Evolutionary conservation across 2,888 invertebrate species (phyloP).

Genomic region (Pasiphila rectangulata): DNA sequence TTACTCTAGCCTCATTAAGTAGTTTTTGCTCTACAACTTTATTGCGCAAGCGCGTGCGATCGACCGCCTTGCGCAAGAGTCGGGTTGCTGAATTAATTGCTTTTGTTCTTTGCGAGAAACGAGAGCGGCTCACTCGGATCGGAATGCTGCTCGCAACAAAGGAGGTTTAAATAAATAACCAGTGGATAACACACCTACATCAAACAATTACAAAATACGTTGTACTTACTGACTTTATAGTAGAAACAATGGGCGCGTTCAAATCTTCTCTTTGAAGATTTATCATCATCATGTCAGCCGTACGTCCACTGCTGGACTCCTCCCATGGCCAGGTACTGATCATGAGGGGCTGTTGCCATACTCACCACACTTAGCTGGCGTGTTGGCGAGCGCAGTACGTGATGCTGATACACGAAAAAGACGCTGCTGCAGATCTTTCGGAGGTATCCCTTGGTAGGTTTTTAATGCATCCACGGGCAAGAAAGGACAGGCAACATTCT

Average conservation of each 20-base stretch:
- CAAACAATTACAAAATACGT: background rate
- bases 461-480: too few relatives aligned
- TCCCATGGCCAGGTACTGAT: too few relatives aligned
- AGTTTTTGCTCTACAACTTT: slow-evolving; percentile 4
- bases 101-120: slow-evolving; percentile 21
- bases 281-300: too few relatives aligned
- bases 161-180: slow-evolving; percentile 2
- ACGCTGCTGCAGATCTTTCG: too few relatives aligned
- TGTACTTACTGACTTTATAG: background rate
- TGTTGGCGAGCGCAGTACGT: too few relatives aligned
- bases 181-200: background rate
- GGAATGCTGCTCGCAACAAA: slow-evolving; percentile 6
- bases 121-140: background rate
- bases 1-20: slow-evolving; percentile 2
- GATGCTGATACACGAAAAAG: too few relatives aligned
- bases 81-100: slow-evolving; percentile 26
- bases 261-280: slow-evolving; percentile 9
- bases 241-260: slow-evolving; percentile 7
- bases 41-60: slow-evolving; percentile 19
- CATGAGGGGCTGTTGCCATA: too few relatives aligned
- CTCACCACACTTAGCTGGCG: too few relatives aligned
- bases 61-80: slow-evolving; percentile 22
- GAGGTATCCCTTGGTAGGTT: too few relatives aligned
- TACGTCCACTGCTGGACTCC: too few relatives aligned
- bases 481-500: too few relatives aligned